Evolutionary conservation across 2,888 invertebrate genomes (phyloP).

Genomic region (Phytoseiulus persimilis): DNA sequence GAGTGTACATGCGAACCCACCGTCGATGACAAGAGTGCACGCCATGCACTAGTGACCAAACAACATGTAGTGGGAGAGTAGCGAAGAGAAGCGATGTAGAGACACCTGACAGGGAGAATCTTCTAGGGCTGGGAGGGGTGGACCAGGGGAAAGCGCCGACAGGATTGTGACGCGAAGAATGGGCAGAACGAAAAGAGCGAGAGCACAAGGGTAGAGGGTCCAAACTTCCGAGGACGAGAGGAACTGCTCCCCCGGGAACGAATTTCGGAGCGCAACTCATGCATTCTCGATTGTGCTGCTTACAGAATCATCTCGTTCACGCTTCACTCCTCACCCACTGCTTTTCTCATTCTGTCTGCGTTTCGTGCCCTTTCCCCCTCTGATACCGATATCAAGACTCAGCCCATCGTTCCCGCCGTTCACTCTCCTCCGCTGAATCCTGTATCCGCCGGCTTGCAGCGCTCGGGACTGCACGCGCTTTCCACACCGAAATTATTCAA

Average conservation of each 20-base stretch:
- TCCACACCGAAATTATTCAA: too few relatives aligned
- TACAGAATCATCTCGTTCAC: background rate
- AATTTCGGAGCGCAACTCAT: background rate
- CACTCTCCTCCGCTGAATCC: too few relatives aligned
- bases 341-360: background rate
- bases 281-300: background rate
- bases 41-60: background rate
- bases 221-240: too few relatives aligned
- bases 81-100: background rate
- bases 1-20: background rate
- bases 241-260: background rate
- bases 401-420: too few relatives aligned
- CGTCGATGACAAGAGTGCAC: background rate
- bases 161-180: background rate
- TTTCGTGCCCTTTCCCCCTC: background rate
- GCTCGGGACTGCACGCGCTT: too few relatives aligned
- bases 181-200: background rate
- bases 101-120: background rate
- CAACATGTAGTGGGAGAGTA: background rate
- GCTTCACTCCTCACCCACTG: background rate
- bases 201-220: background rate
- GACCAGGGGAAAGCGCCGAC: background rate
- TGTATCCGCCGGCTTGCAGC: too few relatives aligned
- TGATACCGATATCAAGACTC: too few relatives aligned
- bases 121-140: background rate